Evolutionary conservation across 35 echinoderm and acorn worm genomes (phyloP), one percentile per base, ranked within the genome.

Genomic region (Apostichopus japonicus): DNA sequence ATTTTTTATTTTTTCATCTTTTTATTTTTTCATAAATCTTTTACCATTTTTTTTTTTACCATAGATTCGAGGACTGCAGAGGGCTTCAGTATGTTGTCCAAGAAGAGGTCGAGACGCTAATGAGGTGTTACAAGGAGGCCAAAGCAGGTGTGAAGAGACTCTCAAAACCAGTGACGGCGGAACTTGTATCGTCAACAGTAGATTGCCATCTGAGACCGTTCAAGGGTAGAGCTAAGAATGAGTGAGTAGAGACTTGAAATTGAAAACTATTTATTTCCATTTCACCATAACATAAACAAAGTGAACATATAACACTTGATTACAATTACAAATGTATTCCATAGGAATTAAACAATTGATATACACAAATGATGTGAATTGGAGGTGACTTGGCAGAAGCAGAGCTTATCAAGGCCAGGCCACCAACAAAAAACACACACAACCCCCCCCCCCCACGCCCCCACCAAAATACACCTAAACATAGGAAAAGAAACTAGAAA

Each of bases 141-240:
- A 79, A 96, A 51, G 59, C 82, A 11, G 67, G 63, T 5, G 84
- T 98, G 14, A 92, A 79, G 75, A 87, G 51, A 52, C 81, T 75
- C 15, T 67, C 59, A 1, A 9, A 54, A 65, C 86, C 61, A 53
- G 90, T 91, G 22, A 91, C 90, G 1, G 65, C 90, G 10, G 78
- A 95, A 83, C 72, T 96, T 22, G 67, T 99, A 17, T 77, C 91
- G 10, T 63, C 92, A 53, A 92, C 91, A 25, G 94, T 93, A 14
- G 97, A 99, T 25, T 99, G 97, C 65, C 97, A 99, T 87, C 90
- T 96, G 22, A 94, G 97, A 90, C 97, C 97, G 0, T 96, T 99
- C 61, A 93, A 92, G 72, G 97, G 95, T 19, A 88, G 83, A 78
- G 79, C 71, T 10, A 96, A 96, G 56, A 90, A 96, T 81, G 92